A percentile compares a stretch with the other conserved stretches of the same genome.
These are phyloP conservation scores for Fabriciana adippe DNA, from an alignment of 2,888 invertebrate species.

Conservation along the genomic window DNA sequence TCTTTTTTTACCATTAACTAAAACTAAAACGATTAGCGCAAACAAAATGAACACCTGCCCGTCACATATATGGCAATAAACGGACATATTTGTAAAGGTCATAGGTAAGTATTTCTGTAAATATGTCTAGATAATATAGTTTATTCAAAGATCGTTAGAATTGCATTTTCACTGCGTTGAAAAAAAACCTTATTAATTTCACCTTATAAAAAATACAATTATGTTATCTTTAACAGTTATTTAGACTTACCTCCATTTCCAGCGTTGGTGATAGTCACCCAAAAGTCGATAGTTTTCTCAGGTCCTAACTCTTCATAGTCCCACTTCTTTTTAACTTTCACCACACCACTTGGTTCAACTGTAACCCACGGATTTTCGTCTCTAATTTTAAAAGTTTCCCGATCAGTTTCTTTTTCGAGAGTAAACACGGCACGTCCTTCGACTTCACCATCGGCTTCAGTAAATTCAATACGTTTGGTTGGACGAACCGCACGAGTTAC, in stretches of 20 bases:
- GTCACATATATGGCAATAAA: constrained; percentile 7
- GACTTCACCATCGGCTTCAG: constrained; percentile 94
- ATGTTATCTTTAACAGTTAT: not conserved
- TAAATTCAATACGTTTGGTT: constrained; percentile 96
- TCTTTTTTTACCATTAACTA: constrained; percentile 11
- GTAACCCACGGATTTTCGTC: constrained; percentile 97
- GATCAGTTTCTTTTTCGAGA: constrained; percentile 94
- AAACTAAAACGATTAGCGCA: not conserved
- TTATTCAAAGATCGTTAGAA: not conserved
- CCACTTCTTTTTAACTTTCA: constrained; percentile 97
- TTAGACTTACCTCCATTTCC: constrained; percentile 91
- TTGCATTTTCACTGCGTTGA: not conserved
- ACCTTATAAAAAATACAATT: no score
- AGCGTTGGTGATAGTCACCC: constrained; percentile 96
- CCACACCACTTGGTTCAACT: constrained; percentile 94
- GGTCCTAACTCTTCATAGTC: constrained; percentile 97
- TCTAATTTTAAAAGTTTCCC: constrained; percentile 95
- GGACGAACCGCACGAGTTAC: constrained; percentile 95
- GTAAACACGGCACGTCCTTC: constrained; percentile 94
- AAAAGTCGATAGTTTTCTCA: constrained; percentile 97
- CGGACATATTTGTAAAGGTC: constrained; percentile 10
- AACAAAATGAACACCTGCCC: constrained; percentile 13
- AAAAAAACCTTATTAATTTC: not conserved
- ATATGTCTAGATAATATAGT: not conserved
- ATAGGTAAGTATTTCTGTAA: constrained; percentile 5